Percentiles rank a stretch among this genome's conserved stretches.
Conservation (phyloP, 2,113 vertebrate species). For the Speoplatyrhinus poulsoni region DNA sequence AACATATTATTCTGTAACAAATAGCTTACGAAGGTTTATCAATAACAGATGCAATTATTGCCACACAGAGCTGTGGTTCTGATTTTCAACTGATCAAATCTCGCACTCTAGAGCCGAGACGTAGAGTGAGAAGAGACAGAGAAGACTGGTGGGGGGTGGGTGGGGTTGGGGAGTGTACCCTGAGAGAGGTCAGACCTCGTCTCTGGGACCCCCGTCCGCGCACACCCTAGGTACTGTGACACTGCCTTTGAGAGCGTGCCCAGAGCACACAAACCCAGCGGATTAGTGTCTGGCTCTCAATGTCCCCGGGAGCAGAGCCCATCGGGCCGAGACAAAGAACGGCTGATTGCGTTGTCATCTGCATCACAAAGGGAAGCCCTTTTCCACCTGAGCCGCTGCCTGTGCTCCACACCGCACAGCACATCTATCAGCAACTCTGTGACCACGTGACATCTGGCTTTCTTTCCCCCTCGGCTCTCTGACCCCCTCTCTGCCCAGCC, state of each 20-base stretch:
- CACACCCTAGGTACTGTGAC: conserved; percentile 71
- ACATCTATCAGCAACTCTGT: conserved; percentile 62
- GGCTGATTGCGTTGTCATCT: conserved; percentile 76
- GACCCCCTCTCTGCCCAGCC: conserved; percentile 59
- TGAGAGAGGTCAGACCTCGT: conserved; percentile 73
- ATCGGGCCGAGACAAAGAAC: conserved; percentile 68
- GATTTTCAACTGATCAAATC: conserved; percentile 34
- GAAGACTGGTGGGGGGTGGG: neutral
- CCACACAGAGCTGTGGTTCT: conserved; percentile 4
- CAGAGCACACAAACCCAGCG: conserved; percentile 65
- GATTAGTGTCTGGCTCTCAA: conserved; percentile 68
- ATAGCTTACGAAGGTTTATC: neutral
- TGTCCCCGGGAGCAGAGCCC: conserved; percentile 66
- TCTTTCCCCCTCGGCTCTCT: conserved; percentile 37
- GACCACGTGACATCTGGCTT: conserved; percentile 62
- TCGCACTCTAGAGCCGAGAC: conserved; percentile 9
- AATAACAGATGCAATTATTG: too few species aligned
- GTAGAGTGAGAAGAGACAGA: neutral
- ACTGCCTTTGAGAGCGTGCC: conserved; percentile 56
- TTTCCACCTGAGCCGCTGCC: conserved; percentile 72
- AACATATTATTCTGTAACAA: neutral
- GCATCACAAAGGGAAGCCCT: conserved; percentile 73
- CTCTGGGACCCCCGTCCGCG: conserved; percentile 61
- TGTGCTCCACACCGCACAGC: conserved; percentile 46
- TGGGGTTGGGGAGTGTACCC: conserved; percentile 36